Evolutionary conservation across 1,140 invertebrate species (phyloP).

Genomic region (Pomacea maculata): DNA sequence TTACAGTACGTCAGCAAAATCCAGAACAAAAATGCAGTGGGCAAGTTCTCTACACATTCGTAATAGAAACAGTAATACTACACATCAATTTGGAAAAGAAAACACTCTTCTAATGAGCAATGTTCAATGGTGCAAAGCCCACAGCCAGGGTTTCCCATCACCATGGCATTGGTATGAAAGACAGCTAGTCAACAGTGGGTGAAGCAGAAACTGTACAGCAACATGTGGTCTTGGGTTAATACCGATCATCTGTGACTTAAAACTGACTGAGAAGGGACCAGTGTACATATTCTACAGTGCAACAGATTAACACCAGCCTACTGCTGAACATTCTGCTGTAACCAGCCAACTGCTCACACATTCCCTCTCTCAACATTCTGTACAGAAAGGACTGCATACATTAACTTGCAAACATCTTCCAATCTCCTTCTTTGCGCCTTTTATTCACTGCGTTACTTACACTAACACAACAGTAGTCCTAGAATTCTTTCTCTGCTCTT

Average conservation of each 20-base stretch:
- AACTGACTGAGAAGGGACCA: neutral
- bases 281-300: no score
- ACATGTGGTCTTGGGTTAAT: neutral
- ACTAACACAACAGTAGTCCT: no score
- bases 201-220: constrained; percentile 2
- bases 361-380: neutral
- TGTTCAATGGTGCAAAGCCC: neutral
- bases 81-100: neutral
- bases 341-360: neutral
- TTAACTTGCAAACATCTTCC: no score
- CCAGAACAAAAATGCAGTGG: neutral
- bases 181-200: constrained; percentile 1
- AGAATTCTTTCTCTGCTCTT: no score
- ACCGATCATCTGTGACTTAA: neutral
- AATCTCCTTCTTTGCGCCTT: no score
- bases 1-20: neutral
- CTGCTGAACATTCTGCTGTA: no score
- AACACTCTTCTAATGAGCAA: constrained; percentile 5
- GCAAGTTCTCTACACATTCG: neutral
- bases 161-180: constrained; percentile 9
- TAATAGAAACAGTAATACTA: neutral
- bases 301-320: neutral
- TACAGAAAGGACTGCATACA: neutral
- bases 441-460: no score
- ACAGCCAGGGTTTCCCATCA: neutral